Base-by-base conservation (phyloP, 2,113 vertebrate species). In the Amphiprion percula region DNA sequence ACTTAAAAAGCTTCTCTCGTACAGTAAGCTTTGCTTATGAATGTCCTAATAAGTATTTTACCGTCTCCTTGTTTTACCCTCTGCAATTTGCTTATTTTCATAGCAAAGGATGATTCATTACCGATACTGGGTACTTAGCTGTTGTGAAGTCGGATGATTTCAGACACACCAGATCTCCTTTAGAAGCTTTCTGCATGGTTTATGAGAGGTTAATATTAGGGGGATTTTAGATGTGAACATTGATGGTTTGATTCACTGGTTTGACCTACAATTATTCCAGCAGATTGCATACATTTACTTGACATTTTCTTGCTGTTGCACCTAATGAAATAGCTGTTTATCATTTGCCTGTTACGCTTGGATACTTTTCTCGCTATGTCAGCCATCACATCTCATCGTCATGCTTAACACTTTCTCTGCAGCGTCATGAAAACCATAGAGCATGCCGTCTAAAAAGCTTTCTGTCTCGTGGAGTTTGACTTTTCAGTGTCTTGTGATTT, bases 241-340 rank as follows among this genome's bases (percentile, higher is more conserved):
- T 83, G 69, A 90, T 80, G 67, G 74, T 82, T 87, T 80, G 67
- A 86, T 59, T 79, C 44, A 49, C 58, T 44, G 55, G 80, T 87
- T 85, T 49, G 28, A 37, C 75, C 50, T 55, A n/a, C 37, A 79
- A 74, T 90, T 84, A 82, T 70, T 67, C 65, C 77, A 44, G 65
- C 59, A 72, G 63, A 85, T 89, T 72, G 65, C 65, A 77, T 86
- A 65, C 28, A 70, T 85, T 87, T 83, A 69, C 60, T 69, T 71
- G 59, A 79, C 77, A 70, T 80, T 83, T 83, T 66, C 79, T 84
- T 16, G 58, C 53, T 47, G 74, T 76, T 56, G 74, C 79, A 76
- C 79, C 83, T 87, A 88, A 90, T 88, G 87, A 90, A 90, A 89
- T 83, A 68, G 84, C 90, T 90, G 90, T 91, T 88, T 65, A 77